Conservation (phyloP, 2,113 vertebrate species). For the Oncorhynchus nerka region DNA sequence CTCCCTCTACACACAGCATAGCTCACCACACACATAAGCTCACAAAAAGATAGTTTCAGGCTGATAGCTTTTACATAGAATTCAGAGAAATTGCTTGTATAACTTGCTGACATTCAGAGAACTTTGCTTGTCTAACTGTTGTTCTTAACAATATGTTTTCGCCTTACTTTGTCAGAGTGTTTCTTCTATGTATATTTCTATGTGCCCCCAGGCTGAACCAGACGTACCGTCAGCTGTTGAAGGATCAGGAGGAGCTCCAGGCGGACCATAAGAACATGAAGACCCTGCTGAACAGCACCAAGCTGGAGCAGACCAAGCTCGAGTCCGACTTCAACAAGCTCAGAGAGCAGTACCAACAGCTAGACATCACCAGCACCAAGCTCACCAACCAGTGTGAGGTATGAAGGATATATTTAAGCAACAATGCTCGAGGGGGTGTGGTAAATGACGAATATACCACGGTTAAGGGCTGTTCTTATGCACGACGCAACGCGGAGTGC, state of each 20-base stretch:
- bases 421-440: too few relatives aligned
- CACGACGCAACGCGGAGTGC: too few relatives aligned
- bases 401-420: background rate
- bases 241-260: constrained; percentile 87
- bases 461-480: too few relatives aligned
- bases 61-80: background rate
- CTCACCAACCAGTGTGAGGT: constrained; percentile 97
- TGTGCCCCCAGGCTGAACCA: constrained; percentile 80
- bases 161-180: too few relatives aligned
- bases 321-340: constrained; percentile 93
- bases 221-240: constrained; percentile 86
- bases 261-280: constrained; percentile 93
- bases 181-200: too few relatives aligned
- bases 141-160: too few relatives aligned
- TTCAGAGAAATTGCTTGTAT: too few relatives aligned
- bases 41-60: background rate
- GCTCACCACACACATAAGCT: background rate
- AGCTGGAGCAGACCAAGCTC: constrained; percentile 90
- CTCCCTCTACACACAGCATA: too few relatives aligned
- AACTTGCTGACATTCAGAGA: background rate
- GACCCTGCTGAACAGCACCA: constrained; percentile 86
- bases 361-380: constrained; percentile 93
- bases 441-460: too few relatives aligned
- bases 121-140: background rate
- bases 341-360: constrained; percentile 90